A percentile compares a stretch with the other conserved stretches of the same genome.
Conservation (phyloP, 2,113 vertebrate species). For the Saccopteryx leptura region DNA sequence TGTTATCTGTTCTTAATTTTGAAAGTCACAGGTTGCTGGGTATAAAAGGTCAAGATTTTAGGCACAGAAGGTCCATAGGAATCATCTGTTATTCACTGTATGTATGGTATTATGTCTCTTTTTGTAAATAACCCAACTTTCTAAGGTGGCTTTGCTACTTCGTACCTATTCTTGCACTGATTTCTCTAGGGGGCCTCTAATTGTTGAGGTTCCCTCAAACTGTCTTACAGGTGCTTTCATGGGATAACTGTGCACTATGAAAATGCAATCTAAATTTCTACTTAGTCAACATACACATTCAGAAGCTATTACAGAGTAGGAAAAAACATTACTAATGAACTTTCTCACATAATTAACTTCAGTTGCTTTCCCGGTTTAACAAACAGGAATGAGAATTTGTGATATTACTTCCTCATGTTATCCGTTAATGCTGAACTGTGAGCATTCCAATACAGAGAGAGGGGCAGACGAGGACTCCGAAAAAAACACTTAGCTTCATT, state of each 20-base stretch:
- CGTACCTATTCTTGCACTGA: background rate
- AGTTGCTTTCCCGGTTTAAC: slow-evolving; percentile 64
- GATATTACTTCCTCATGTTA: slow-evolving; percentile 73
- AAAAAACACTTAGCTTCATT: slow-evolving; percentile 81
- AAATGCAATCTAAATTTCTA: background rate
- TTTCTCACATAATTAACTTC: slow-evolving; percentile 62
- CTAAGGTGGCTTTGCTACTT: background rate
- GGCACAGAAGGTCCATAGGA: slow-evolving; percentile 14
- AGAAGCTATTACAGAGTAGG: slow-evolving; percentile 42
- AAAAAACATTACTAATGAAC: slow-evolving; percentile 33
- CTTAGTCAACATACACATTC: background rate
- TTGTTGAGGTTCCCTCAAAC: background rate
- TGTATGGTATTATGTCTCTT: background rate
- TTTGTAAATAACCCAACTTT: slow-evolving; percentile 40
- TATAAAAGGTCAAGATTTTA: slow-evolving; percentile 32
- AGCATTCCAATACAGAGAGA: slow-evolving; percentile 70
- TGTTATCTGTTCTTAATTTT: slow-evolving; percentile 16
- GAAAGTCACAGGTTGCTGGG: slow-evolving; percentile 13
- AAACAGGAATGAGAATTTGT: slow-evolving; percentile 61
- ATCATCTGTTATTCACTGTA: background rate
- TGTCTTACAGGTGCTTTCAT: background rate
- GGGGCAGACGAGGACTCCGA: background rate
- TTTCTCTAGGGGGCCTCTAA: background rate
- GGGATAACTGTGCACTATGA: background rate
- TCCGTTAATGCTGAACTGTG: slow-evolving; percentile 67